Evolutionary conservation across 2,888 invertebrate genomes (phyloP).

Genomic region (Caenorhabditis virilis): DNA sequence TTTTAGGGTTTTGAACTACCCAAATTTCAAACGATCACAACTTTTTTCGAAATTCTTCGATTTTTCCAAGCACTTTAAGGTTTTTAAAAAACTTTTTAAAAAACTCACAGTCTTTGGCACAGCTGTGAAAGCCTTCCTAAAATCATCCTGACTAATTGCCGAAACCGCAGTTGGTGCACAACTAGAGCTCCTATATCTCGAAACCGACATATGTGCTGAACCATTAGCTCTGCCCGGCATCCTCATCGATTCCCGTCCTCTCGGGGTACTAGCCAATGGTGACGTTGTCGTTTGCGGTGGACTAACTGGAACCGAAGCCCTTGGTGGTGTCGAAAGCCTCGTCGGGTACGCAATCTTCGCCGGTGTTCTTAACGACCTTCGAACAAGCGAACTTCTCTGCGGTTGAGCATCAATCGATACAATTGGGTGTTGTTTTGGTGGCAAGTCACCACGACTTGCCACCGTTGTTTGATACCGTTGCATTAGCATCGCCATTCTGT

Average conservation of each 20-base stretch:
- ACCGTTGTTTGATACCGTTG: conserved; percentile 27
- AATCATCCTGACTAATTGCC: conserved; percentile 40
- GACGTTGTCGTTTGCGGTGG: conserved; percentile 5
- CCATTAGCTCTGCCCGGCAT: conserved; percentile 5
- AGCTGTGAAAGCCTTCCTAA: conserved; percentile 31
- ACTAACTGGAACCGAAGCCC: neutral
- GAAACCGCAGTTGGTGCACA: conserved; percentile 24
- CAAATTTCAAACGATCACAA: no score
- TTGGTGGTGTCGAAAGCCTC: conserved; percentile 28
- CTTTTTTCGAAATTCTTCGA: no score
- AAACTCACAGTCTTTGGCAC: conserved; percentile 35
- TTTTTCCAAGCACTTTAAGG: no score
- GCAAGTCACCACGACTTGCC: conserved; percentile 28
- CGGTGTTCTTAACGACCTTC: conserved; percentile 26
- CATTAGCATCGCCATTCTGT: conserved; percentile 25
- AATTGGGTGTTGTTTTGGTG: conserved; percentile 24
- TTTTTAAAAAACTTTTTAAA: no score
- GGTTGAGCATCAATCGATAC: conserved; percentile 12
- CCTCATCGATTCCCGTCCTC: conserved; percentile 9
- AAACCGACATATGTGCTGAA: conserved; percentile 15
- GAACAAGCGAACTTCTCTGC: conserved; percentile 13
- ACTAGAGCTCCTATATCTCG: conserved; percentile 23
- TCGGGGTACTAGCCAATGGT: neutral
- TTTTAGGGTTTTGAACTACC: no score
- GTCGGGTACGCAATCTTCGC: conserved; percentile 27